Conservation (phyloP, 2,113 vertebrate species). For the Tauraco erythrolophus region DNA sequence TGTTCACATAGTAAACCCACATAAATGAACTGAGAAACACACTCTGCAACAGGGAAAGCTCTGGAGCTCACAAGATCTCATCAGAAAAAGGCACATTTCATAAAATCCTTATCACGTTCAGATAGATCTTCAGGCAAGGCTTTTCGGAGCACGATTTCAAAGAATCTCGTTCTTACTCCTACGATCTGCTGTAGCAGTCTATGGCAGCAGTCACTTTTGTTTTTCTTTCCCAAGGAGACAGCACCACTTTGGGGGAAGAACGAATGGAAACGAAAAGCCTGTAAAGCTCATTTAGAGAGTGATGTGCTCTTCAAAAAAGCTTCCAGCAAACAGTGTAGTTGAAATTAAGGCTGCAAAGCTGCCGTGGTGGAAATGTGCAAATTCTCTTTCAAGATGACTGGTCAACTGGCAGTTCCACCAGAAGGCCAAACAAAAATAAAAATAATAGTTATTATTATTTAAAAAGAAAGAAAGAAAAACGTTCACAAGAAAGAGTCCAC, state of each 20-base stretch:
- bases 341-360: slow-evolving; percentile 84
- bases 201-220: slow-evolving; percentile 23
- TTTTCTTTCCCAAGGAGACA: slow-evolving; percentile 71
- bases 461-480: background rate
- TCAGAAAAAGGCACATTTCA: slow-evolving; percentile 87
- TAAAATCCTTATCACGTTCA: slow-evolving; percentile 75
- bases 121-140: slow-evolving; percentile 64
- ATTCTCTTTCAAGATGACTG: slow-evolving; percentile 79
- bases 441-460: slow-evolving; percentile 31
- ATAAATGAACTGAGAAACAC: slow-evolving; percentile 68
- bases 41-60: slow-evolving; percentile 76
- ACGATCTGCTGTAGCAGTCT: background rate
- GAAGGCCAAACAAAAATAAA: slow-evolving; percentile 67
- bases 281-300: slow-evolving; percentile 73
- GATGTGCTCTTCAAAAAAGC: slow-evolving; percentile 77
- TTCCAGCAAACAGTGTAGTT: slow-evolving; percentile 77
- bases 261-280: slow-evolving; percentile 65
- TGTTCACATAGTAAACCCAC: slow-evolving; percentile 75
- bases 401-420: slow-evolving; percentile 71
- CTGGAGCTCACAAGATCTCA: slow-evolving; percentile 81
- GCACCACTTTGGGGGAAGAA: slow-evolving; percentile 81
- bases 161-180: slow-evolving; percentile 62
- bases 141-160: slow-evolving; percentile 35
- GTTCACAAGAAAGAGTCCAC: slow-evolving; percentile 94
- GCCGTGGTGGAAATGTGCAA: slow-evolving; percentile 90